Conservation (phyloP, 1,140 invertebrate species). For the Batillaria attramentaria region DNA sequence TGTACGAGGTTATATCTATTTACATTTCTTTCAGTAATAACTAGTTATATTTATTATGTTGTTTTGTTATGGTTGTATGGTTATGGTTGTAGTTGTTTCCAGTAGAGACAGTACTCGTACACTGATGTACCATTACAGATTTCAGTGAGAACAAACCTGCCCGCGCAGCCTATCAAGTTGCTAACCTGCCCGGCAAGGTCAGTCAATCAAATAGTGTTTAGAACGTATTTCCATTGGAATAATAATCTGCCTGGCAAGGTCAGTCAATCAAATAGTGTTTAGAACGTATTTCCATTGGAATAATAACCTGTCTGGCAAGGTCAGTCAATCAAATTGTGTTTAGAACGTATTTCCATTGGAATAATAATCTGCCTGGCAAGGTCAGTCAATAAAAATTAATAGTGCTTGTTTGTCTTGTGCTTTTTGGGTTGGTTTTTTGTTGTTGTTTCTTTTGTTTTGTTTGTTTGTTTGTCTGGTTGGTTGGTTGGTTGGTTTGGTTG, state of each 20-base stretch:
- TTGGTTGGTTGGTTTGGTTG: too few relatives aligned
- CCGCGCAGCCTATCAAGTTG: constrained; percentile 60
- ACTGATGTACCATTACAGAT: constrained; percentile 44
- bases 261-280: not conserved
- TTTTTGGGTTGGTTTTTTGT: too few relatives aligned
- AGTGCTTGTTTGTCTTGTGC: too few relatives aligned
- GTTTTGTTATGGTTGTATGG: not conserved
- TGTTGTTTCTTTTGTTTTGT: too few relatives aligned
- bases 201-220: not conserved
- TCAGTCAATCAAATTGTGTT: constrained; percentile 13
- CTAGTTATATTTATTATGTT: not conserved
- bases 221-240: not conserved
- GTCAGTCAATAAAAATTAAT: constrained; percentile 33
- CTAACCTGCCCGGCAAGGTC: constrained; percentile 57
- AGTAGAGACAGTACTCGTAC: not conserved
- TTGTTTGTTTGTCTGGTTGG: too few relatives aligned
- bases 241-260: constrained; percentile 40
- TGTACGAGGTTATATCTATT: too few relatives aligned
- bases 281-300: not conserved
- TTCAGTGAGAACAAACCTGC: constrained; percentile 56
- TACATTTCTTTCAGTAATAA: too few relatives aligned
- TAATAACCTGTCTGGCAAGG: constrained; percentile 34
- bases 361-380: constrained; percentile 24
- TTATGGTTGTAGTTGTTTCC: not conserved
- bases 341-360: not conserved